Evolutionary conservation across 2,888 invertebrate species (phyloP).

Genomic region (Polymixis flavicincta): DNA sequence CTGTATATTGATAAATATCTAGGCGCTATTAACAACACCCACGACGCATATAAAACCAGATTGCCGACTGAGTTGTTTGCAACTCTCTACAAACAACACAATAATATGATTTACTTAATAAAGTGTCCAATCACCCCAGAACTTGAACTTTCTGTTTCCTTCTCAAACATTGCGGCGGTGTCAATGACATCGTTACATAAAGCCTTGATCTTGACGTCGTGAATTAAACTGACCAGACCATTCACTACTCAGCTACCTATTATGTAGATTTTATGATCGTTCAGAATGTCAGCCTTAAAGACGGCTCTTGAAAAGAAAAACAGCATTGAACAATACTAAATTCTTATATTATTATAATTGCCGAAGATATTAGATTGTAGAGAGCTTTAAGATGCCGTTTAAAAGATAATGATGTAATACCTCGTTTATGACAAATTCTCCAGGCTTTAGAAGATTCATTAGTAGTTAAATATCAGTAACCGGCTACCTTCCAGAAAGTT

Average conservation of each 20-base stretch:
- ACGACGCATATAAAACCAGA: no score
- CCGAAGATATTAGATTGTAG: background rate
- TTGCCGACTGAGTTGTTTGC: no score
- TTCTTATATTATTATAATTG: background rate
- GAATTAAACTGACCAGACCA: background rate
- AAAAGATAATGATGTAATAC: no score
- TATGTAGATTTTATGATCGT: background rate
- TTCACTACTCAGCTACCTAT: background rate
- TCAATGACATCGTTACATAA: conserved; percentile 53
- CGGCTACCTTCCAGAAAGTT: background rate
- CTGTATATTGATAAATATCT: background rate
- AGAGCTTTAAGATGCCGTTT: background rate
- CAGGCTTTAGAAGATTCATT: background rate
- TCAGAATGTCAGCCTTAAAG: background rate
- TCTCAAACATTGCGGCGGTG: conserved; percentile 22
- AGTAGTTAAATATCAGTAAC: no score
- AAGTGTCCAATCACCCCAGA: background rate
- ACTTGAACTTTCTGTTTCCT: conserved; percentile 61
- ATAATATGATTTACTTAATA: background rate
- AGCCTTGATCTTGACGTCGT: conserved; percentile 37
- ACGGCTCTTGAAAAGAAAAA: background rate
- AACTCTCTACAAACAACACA: background rate
- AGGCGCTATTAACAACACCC: background rate
- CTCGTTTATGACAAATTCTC: accelerated
- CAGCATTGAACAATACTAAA: background rate